Conservation (phyloP, 2,888 invertebrate species). For the Zelleria hepariella region DNA sequence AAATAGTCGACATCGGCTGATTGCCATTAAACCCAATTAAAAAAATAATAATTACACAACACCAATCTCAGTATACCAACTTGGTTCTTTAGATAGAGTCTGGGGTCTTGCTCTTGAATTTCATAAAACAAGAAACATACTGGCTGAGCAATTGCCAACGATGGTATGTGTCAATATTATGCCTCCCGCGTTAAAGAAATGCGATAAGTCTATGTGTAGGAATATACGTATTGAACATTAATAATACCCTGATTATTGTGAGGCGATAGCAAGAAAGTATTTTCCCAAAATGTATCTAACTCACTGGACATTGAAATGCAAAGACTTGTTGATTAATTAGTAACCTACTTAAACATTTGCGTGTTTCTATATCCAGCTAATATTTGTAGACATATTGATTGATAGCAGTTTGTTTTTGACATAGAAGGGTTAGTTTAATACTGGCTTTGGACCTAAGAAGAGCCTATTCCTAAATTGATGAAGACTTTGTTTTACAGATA, state of each 20-base stretch:
- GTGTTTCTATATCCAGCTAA: neutral
- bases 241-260: too few species aligned
- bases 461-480: neutral
- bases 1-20: too few species aligned
- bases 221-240: too few species aligned
- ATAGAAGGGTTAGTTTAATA: neutral
- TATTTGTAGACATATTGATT: neutral
- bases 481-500: too few species aligned
- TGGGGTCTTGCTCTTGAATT: too few species aligned
- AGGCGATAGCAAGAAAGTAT: neutral
- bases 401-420: neutral
- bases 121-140: too few species aligned
- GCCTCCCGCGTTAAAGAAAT: too few species aligned
- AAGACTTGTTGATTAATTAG: neutral
- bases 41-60: too few species aligned
- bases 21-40: too few species aligned
- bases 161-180: neutral
- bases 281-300: neutral
- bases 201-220: too few species aligned
- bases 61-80: too few species aligned
- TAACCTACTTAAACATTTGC: neutral
- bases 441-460: constrained; percentile 1
- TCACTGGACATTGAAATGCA: neutral
- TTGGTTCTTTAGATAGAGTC: too few species aligned
- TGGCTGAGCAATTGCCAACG: neutral